Evolutionary conservation across 2,888 invertebrate genomes (phyloP).

Genomic region (Drosophila basisetae): DNA sequence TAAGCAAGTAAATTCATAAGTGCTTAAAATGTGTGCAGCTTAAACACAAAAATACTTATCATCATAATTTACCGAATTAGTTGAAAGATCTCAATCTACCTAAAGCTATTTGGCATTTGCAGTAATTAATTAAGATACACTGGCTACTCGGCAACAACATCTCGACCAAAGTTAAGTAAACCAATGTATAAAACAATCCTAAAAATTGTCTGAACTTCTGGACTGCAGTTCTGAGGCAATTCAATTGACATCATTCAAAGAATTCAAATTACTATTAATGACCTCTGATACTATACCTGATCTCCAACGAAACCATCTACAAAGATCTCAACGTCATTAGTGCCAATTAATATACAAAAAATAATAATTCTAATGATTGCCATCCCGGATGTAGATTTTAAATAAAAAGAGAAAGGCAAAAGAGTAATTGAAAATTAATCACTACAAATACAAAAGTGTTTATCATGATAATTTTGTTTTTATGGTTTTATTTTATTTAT

Average conservation of each 20-base stretch:
- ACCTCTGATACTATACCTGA: neutral
- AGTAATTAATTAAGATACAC: neutral
- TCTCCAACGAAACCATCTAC: neutral
- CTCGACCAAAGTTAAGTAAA: neutral
- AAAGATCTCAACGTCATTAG: neutral
- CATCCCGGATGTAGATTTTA: neutral
- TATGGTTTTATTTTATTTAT: neutral
- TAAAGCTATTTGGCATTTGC: neutral
- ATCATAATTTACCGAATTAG: neutral
- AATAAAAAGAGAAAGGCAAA: neutral
- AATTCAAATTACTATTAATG: neutral
- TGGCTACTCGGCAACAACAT: neutral
- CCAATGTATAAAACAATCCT: neutral
- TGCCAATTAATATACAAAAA: neutral
- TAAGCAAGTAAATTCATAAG: neutral
- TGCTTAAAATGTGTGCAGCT: neutral
- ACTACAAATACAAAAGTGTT: neutral
- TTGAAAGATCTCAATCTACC: neutral
- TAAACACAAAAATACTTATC: neutral
- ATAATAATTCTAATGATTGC: neutral
- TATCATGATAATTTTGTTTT: neutral
- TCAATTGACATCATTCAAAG: neutral
- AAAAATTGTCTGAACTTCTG: neutral
- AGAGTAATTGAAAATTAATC: neutral
- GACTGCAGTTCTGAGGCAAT: neutral